Evolutionary conservation across 2,113 vertebrate species (phyloP).

Genomic region (Brienomyrus longianalis): DNA sequence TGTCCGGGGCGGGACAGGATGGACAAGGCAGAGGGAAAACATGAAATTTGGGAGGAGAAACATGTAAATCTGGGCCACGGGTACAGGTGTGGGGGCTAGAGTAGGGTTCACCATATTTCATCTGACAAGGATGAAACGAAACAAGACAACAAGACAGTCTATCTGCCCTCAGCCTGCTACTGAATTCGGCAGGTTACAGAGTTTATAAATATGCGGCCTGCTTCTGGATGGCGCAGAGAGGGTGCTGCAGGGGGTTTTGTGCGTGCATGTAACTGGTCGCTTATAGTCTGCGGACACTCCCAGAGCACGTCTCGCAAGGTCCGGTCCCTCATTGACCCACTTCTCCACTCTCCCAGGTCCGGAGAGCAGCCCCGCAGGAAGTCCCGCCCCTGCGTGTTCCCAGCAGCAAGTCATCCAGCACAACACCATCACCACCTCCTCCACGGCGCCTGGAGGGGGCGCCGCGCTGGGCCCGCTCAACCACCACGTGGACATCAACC

Average conservation of each 20-base stretch:
- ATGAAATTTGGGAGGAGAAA: background rate
- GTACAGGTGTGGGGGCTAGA: background rate
- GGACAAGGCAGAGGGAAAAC: background rate
- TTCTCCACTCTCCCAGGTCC: slow-evolving; percentile 70
- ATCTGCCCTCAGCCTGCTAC: background rate
- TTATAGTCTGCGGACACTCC: background rate
- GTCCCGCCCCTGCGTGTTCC: slow-evolving; percentile 79
- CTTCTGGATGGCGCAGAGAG: background rate
- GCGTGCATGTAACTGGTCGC: background rate
- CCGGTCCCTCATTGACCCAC: background rate
- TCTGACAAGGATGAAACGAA: background rate
- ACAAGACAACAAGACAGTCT: background rate
- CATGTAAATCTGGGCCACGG: background rate
- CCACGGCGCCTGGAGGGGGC: slow-evolving; percentile 80
- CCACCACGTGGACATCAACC: slow-evolving; percentile 95
- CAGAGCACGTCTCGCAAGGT: background rate
- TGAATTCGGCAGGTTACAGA: background rate
- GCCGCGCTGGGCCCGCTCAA: slow-evolving; percentile 82
- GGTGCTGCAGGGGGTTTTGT: background rate
- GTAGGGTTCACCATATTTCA: background rate
- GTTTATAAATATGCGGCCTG: background rate
- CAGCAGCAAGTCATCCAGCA: slow-evolving; percentile 99
- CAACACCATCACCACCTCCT: slow-evolving; percentile 97
- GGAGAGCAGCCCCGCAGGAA: slow-evolving; percentile 87
- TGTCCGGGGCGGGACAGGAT: background rate